phyloP scores from a whole-genome alignment of 2,888 invertebrate genomes.

The Punctoribates punctum region DNA sequence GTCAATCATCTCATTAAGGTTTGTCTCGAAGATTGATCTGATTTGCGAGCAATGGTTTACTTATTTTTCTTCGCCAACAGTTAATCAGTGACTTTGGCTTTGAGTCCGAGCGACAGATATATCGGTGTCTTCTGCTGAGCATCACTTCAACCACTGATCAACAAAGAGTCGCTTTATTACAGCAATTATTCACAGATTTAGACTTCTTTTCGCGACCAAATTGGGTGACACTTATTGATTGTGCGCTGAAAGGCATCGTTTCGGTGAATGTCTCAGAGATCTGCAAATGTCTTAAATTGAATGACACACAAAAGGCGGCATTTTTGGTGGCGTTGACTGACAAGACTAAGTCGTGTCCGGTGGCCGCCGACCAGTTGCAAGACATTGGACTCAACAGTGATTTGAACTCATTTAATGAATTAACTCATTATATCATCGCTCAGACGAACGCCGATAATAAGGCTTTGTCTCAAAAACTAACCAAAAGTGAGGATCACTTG shows the following conservation, averaged over 20 bases:
- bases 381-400: slow-evolving; percentile 29
- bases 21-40: background rate
- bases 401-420: slow-evolving; percentile 32
- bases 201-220: slow-evolving; percentile 37
- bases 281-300: slow-evolving; percentile 39
- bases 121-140: slow-evolving; percentile 28
- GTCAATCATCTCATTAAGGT: slow-evolving; percentile 36
- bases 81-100: slow-evolving; percentile 39
- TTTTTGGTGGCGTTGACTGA: slow-evolving; percentile 31
- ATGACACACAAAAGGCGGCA: slow-evolving; percentile 34
- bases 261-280: slow-evolving; percentile 23
- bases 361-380: background rate
- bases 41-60: background rate
- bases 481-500: slow-evolving; percentile 8
- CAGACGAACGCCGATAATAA: slow-evolving; percentile 24
- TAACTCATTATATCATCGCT: slow-evolving; percentile 33
- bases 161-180: slow-evolving; percentile 14
- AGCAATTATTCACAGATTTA: slow-evolving; percentile 39
- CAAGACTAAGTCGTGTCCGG: slow-evolving; percentile 19
- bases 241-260: slow-evolving; percentile 26
- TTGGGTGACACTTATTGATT: slow-evolving; percentile 34
- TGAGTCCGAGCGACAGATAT: slow-evolving; percentile 40
- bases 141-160: slow-evolving; percentile 21
- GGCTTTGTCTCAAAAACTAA: slow-evolving; percentile 6
- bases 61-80: background rate